Evolutionary conservation across 2,113 vertebrate genomes (phyloP).

Genomic region (Diadophis punctatus): DNA sequence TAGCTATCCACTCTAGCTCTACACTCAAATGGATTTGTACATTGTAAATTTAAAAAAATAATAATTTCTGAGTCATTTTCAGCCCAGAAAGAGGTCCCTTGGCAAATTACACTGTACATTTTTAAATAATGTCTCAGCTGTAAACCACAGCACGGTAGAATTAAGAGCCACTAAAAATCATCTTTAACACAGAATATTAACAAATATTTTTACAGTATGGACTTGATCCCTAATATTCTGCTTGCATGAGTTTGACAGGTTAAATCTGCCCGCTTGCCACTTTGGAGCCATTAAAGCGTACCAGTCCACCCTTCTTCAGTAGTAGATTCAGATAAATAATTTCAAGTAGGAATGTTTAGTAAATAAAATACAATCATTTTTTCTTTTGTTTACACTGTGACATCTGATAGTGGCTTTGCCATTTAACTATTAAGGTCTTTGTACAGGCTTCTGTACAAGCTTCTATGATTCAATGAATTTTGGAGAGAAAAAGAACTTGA

Average conservation of each 20-base stretch:
- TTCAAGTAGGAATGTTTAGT: background rate
- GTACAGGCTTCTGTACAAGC: background rate
- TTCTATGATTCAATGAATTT: background rate
- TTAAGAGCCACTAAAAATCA: background rate
- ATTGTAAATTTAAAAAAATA: background rate
- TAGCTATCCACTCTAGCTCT: background rate
- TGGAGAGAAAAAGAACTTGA: background rate
- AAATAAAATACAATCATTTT: background rate
- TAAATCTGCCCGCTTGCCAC: background rate
- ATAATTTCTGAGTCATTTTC: background rate
- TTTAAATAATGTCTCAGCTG: background rate
- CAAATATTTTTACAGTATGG: background rate
- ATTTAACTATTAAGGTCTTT: background rate
- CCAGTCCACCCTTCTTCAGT: background rate
- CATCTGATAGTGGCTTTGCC: background rate
- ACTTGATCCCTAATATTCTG: background rate
- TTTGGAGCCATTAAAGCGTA: background rate
- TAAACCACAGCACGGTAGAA: background rate
- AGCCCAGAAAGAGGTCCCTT: background rate
- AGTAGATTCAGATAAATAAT: background rate
- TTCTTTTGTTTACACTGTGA: background rate
- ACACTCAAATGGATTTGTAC: background rate
- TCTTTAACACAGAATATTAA: background rate
- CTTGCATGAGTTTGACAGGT: background rate
- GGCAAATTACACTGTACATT: background rate